Conservation (phyloP, 2,113 vertebrate genomes). For the Paradisaea rubra region DNA sequence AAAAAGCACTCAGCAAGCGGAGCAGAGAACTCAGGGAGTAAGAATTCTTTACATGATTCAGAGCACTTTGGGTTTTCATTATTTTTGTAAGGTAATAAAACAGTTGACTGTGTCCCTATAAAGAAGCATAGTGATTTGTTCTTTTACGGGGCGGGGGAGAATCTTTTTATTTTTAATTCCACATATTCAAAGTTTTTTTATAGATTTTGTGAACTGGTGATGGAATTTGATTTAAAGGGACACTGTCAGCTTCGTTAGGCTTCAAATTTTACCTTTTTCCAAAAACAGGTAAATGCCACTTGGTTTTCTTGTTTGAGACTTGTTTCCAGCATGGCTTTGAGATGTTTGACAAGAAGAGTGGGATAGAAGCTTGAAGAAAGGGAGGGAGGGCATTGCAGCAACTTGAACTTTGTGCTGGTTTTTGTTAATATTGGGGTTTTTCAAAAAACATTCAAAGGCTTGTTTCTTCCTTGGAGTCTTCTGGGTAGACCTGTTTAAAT, state of each 20-base stretch:
- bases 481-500: neutral
- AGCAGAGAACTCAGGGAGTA: neutral
- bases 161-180: constrained; percentile 14
- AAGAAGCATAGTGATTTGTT: neutral
- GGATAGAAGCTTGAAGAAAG: neutral
- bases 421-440: neutral
- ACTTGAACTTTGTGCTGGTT: neutral
- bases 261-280: constrained; percentile 39
- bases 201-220: constrained; percentile 38
- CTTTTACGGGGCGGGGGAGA: neutral
- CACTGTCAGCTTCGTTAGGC: constrained; percentile 30
- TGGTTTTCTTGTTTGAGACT: constrained; percentile 15
- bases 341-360: neutral
- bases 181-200: neutral
- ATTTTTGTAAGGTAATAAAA: neutral
- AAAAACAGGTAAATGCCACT: constrained; percentile 38
- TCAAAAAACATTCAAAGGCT: neutral
- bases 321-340: constrained; percentile 36
- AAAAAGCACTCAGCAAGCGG: neutral
- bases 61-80: neutral
- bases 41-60: neutral
- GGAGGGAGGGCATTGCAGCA: neutral
- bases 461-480: neutral
- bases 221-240: constrained; percentile 48
- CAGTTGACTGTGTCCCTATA: constrained; percentile 26